Base-by-base conservation (phyloP, 2,888 invertebrate species). In the Poecilobothrus nobilitatus region DNA sequence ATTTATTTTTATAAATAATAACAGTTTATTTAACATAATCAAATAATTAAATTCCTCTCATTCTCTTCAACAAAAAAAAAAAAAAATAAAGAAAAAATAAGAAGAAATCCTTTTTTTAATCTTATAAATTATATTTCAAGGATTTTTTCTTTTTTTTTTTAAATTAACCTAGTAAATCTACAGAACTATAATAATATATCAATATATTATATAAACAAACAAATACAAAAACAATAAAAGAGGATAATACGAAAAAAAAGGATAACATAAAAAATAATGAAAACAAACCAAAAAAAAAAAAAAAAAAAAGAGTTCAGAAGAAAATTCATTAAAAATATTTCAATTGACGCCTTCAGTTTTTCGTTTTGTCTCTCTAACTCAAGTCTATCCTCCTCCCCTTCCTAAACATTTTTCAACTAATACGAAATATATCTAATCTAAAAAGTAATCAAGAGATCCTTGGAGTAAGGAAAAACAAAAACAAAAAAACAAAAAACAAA, bases 21-120 rank as follows among this genome's bases (percentile, higher is more conserved):
- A 53, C 53, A 53, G 15, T 53, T 53, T 53, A 53, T 53, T 53
- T 53, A 53, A n/a, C 53, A 53, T 53, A 53, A 53, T 53, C 53
- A 53, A 53, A 53, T 53, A 53, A 53, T 53, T 53, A 53, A 53
- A 53, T 53, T 41, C 41, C 7, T 41, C 9, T 53, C n/a, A 4
- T 18, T 53, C 53, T 53, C 7, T 53, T 53, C 18, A 18, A 37
- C 2, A 27, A 27, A 4, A 4, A 27, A 27, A 27, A 27, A 27
- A 27, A 2, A 27, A 27, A 27, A 27, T 4, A 27, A 27, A 2
- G 5, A 27, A 27, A 27, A 27, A 27, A 27, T 4, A 27, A 27
- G 5, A 2, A 2, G 3, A 27, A 37, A 37, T 37, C 37, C 37
- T 37, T 27, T 27, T 37, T 37, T 37, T 12, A 37, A 37, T 37